Conservation (phyloP, 1,140 invertebrate genomes). For the Hycleus phaleratus region DNA sequence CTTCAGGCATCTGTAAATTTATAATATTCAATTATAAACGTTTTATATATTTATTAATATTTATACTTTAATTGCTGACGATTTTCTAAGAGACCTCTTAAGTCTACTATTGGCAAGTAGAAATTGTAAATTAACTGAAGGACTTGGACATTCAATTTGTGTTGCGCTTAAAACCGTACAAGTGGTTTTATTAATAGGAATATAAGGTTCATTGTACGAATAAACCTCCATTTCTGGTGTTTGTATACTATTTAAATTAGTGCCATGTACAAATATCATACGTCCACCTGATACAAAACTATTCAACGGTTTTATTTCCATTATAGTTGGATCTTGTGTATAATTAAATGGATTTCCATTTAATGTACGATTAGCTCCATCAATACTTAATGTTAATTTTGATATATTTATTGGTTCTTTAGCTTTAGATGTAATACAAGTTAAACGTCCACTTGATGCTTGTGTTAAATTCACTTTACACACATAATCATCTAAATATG, state of each 20-base stretch:
- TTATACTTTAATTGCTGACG: constrained; percentile 33
- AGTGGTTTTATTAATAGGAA: constrained; percentile 68
- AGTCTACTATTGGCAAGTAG: constrained; percentile 23
- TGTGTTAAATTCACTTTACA: constrained; percentile 83
- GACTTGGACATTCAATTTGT: constrained; percentile 93
- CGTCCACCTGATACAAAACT: constrained; percentile 88
- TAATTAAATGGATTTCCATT: constrained; percentile 72
- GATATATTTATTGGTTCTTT: constrained; percentile 50
- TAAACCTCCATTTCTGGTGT: constrained; percentile 84
- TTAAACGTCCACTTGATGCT: constrained; percentile 79
- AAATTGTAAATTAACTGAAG: constrained; percentile 59
- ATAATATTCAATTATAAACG: not conserved
- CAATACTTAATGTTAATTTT: constrained; percentile 69
- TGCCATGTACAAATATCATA: constrained; percentile 87
- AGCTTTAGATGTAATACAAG: constrained; percentile 75
- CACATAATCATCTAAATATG: constrained; percentile 79
- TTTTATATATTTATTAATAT: not conserved
- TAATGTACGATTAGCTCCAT: constrained; percentile 71
- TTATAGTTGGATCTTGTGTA: constrained; percentile 86
- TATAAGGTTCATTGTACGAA: constrained; percentile 54
- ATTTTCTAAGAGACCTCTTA: constrained; percentile 35
- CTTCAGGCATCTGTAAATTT: constrained; percentile 28
- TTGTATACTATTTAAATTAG: constrained; percentile 84
- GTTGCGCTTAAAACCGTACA: constrained; percentile 82
- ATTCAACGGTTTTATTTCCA: constrained; percentile 81